Percentiles rank a stretch among this genome's conserved stretches.
Evolutionary conservation across 2,113 vertebrate species (phyloP).

Genomic region (Proteles cristata): DNA sequence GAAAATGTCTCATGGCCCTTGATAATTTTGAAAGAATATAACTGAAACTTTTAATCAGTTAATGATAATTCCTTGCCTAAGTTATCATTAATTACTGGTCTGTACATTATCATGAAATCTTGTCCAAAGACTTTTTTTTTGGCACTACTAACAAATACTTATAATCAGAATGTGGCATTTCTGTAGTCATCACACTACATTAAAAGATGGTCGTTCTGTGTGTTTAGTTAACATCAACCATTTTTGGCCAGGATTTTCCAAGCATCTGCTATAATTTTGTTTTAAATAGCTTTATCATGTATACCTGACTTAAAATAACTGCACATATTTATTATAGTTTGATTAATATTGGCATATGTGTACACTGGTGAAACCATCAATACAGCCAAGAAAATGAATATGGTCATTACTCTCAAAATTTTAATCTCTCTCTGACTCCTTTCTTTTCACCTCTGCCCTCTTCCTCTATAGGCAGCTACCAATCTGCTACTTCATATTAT

Average conservation of each 20-base stretch:
- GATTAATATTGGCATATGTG: background rate
- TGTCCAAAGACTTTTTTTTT: conserved; percentile 22
- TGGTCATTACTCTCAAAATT: background rate
- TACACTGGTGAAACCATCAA: background rate
- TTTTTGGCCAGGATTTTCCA: conserved; percentile 41
- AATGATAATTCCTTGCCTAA: background rate
- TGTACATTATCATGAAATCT: background rate
- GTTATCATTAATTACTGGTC: background rate
- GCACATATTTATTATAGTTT: background rate
- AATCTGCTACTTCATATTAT: background rate
- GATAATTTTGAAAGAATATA: background rate
- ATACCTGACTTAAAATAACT: background rate
- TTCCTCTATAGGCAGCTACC: background rate
- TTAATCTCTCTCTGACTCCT: background rate
- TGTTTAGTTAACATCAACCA: background rate
- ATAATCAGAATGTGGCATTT: conserved; percentile 6
- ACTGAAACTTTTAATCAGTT: conserved; percentile 26
- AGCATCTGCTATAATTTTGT: background rate
- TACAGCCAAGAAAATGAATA: background rate
- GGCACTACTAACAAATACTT: conserved; percentile 4
- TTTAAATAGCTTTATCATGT: background rate
- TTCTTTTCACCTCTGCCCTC: background rate
- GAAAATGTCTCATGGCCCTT: conserved; percentile 15
- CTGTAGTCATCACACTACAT: background rate
- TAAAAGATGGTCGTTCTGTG: background rate